Percentiles rank a stretch among this genome's conserved stretches.
These are phyloP conservation scores for Trachelus stipa DNA, from an alignment of 2,888 invertebrate species.

Conservation along the genomic window DNA sequence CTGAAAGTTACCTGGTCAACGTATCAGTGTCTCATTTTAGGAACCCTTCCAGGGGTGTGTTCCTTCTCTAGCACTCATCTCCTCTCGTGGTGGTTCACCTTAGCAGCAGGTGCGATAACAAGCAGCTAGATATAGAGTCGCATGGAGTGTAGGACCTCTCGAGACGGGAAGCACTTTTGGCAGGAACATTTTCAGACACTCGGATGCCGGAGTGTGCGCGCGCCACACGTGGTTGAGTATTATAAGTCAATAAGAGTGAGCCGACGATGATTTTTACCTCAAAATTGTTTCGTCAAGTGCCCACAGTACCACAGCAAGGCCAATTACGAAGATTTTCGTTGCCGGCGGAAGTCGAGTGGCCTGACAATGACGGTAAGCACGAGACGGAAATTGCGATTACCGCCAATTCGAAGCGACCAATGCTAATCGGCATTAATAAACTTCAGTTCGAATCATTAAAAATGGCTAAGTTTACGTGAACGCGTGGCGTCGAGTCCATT, in stretches of 20 bases:
- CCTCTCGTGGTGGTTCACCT: conserved; percentile 29
- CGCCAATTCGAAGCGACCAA: neutral
- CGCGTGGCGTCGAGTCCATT: neutral
- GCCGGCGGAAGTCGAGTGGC: neutral
- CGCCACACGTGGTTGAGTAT: conserved; percentile 22
- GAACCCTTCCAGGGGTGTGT: neutral
- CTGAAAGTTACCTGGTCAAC: neutral
- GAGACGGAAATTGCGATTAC: neutral
- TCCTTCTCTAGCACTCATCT: conserved; percentile 23
- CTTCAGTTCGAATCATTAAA: neutral
- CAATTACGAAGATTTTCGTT: neutral
- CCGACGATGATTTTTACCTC: neutral
- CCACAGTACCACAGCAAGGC: neutral
- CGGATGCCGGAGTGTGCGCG: conserved; percentile 32
- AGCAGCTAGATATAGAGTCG: conserved; percentile 53
- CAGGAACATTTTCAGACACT: conserved; percentile 45
- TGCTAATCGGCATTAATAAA: neutral
- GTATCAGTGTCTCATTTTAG: neutral
- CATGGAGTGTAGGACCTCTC: conserved; percentile 53
- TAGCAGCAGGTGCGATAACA: conserved; percentile 55
- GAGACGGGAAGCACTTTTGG: conserved; percentile 54
- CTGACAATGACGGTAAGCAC: neutral
- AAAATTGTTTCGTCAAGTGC: neutral
- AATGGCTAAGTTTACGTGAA: neutral
- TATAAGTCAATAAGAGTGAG: neutral